Base-by-base conservation (phyloP, 2,797 vertebrate species). In the Neostethus bicornis region DNA sequence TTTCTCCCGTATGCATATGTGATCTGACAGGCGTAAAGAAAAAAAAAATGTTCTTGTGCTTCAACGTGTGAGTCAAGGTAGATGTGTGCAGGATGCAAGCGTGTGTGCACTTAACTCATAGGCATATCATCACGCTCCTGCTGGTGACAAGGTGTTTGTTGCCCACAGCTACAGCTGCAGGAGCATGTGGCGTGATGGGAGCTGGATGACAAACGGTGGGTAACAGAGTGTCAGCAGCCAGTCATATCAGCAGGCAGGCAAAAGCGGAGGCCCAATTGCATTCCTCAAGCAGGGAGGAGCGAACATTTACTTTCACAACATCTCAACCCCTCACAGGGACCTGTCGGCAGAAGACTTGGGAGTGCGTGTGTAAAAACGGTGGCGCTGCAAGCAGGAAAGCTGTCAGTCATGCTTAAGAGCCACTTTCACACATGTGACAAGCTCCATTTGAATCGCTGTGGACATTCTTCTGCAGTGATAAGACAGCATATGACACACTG, bases 81-180 rank as follows among this genome's bases (percentile, higher is more conserved):
- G 31, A 10, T 12, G n/a, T 60, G 49, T 52, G 61, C 13, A 35
- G 56, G 43, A 75, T 1, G 50, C 17, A 14, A 43, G 29, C 2
- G 68, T 26, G 52, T 46, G 63, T 53, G 62, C 43, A n/a, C 43
- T 69, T 67, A 61, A 70, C 64, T 75, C 50, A 34, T 35, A 31
- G 44, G 52, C 42, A 23, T 46, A 57, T 78, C 51, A 70, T 41
- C 47, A 34, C 3, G 54, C 57, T 66, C 48, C 41, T 52, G 55
- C 54, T 48, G 51, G 47, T 66, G 73, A 70, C 66, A 64, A 73
- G 78, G 77, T 78, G 75, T 70, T 66, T 37, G 66, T 64, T 49
- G 60, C 71, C 70, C 46, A 31, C 64, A 66, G 76, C 69, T 51
- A 53, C 58, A 65, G 66, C 77, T 75, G 59, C 59, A 57, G 56